Evolutionary conservation across 2,797 vertebrate genomes (phyloP), one percentile per base, ranked within the genome.

Genomic region (Clarias platycephalus): DNA sequence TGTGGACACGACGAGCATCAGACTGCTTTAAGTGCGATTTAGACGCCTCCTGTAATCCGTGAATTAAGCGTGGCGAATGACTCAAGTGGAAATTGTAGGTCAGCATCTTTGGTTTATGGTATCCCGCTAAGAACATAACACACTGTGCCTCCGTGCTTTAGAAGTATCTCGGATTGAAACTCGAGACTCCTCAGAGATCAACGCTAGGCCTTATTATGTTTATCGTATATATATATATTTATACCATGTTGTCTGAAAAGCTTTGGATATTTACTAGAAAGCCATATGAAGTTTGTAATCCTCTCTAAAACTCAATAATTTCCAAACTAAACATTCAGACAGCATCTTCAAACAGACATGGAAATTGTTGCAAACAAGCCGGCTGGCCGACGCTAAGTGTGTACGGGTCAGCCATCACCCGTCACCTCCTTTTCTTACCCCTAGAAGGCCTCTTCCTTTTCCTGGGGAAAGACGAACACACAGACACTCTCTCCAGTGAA

Each of bases 361-460:
- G 83, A 66, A 79, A 86, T 84, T 81, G 82, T 82, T 89, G 79
- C 83, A 87, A 86, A 85, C 86, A 55, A 83, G 67, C 58, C 37
- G n/a, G 84, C 55, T 58, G 66, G 81, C 87, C 67, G 82, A 89
- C 86, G 82, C 44, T 5, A 37, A 77, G 60, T 79, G 18, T 79
- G 18, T 86, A 80, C 80, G 76, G 81, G 89, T 89, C 64, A 88
- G 88, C 85, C 80, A 77, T 66, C 74, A 84, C 85, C 53, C 82
- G 86, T 82, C 78, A 84, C 86, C 86, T 81, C 82, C 31, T 81
- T 84, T 90, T 88, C 86, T 76, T 66, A 86, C 89, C 89, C 89
- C 83, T 87, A 79, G 80, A 81, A 91, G 92, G 92, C 92, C 93
- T 91, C 92, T 90, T 90, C 88, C 89, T 89, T 63, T 88, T 94